Conservation (phyloP, 2,888 invertebrate species). For the Drosophila heteroneura region DNA sequence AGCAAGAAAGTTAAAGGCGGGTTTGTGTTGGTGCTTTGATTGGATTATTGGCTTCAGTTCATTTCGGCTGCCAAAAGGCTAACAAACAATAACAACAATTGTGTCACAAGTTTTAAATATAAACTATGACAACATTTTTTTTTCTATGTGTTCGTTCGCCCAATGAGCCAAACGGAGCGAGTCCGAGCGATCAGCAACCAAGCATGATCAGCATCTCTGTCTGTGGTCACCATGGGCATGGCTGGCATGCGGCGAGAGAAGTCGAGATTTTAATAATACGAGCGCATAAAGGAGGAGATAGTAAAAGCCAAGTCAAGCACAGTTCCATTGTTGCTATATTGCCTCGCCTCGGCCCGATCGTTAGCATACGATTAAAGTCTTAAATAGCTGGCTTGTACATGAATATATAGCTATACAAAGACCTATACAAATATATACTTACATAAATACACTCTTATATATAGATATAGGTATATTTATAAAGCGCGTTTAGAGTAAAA, state of each 20-base stretch:
- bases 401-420: conserved; percentile 16
- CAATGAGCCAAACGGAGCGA: conserved; percentile 64
- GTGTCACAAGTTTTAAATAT: conserved; percentile 81
- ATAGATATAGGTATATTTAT: neutral
- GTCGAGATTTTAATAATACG: conserved; percentile 53
- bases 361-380: conserved; percentile 73
- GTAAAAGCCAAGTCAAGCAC: conserved; percentile 50
- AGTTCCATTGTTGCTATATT: conserved; percentile 54
- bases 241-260: conserved; percentile 33
- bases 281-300: conserved; percentile 39
- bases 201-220: conserved; percentile 23
- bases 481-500: conserved; percentile 34
- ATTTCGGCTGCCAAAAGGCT: conserved; percentile 40
- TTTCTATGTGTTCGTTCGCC: conserved; percentile 31
- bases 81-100: conserved; percentile 75
- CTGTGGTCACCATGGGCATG: conserved; percentile 14
- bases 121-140: conserved; percentile 76
- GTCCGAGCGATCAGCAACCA: conserved; percentile 8
- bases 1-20: conserved; percentile 56
- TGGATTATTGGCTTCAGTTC: conserved; percentile 38
- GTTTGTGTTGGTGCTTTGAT: conserved; percentile 12
- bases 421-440: conserved; percentile 14
- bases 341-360: conserved; percentile 41
- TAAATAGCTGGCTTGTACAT: conserved; percentile 28
- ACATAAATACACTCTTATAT: neutral